Evolutionary conservation across 2,797 vertebrate species (phyloP).

Genomic region (Sphenodon punctatus): DNA sequence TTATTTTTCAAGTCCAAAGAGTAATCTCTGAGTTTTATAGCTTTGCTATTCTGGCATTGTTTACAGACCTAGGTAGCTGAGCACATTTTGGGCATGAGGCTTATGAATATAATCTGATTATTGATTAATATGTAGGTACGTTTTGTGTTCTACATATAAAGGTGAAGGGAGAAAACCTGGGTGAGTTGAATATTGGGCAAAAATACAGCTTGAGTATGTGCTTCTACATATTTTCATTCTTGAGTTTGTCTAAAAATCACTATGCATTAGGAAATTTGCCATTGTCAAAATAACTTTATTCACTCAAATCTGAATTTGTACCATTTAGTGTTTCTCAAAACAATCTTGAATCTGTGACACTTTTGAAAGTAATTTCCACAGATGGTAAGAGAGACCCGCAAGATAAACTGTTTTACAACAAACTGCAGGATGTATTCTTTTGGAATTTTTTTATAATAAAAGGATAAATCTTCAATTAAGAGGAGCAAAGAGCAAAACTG

Average conservation of each 20-base stretch:
- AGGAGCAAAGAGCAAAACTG: background rate
- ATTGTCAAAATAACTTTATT: background rate
- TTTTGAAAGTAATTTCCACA: background rate
- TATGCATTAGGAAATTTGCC: background rate
- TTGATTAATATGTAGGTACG: background rate
- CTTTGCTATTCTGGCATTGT: background rate
- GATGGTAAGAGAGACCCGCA: background rate
- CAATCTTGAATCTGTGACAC: background rate
- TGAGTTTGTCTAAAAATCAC: background rate
- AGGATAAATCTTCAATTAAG: background rate
- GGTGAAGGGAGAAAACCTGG: background rate
- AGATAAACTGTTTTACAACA: background rate
- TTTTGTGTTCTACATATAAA: background rate
- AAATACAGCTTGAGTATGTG: background rate
- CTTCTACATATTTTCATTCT: background rate
- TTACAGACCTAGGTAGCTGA: background rate
- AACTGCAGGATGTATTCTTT: too few species aligned
- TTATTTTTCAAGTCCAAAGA: background rate
- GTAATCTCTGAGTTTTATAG: background rate
- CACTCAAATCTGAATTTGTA: background rate
- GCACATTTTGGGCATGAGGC: background rate
- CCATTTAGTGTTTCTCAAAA: background rate
- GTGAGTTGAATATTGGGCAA: background rate
- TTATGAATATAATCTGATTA: accelerated
- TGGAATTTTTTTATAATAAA: background rate